These are phyloP conservation scores for Zaprionus camerounensis DNA, from an alignment of 1,140 invertebrate species.

Conservation along the genomic window DNA sequence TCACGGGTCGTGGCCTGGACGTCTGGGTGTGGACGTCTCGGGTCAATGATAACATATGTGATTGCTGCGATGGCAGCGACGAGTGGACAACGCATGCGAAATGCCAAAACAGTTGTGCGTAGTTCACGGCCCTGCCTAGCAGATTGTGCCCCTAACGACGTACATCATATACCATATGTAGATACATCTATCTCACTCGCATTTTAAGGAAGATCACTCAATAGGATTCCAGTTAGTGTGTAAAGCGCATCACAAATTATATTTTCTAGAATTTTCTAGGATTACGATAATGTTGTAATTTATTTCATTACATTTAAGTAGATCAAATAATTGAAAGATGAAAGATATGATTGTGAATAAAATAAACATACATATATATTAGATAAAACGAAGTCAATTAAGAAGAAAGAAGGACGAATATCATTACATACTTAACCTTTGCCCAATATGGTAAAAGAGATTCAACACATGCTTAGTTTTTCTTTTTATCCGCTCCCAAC, in stretches of 20 bases:
- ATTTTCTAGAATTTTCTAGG: slow-evolving; percentile 54
- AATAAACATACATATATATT: slow-evolving; percentile 6
- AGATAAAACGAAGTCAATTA: not conserved
- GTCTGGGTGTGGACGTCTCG: slow-evolving; percentile 86
- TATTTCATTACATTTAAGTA: slow-evolving; percentile 67
- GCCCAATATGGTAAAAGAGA: too few species aligned
- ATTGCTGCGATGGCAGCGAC: slow-evolving; percentile 94
- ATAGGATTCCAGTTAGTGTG: slow-evolving; percentile 53
- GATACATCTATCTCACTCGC: slow-evolving; percentile 38
- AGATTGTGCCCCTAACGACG: not conserved
- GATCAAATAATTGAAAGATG: slow-evolving; percentile 43
- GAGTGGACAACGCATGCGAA: slow-evolving; percentile 85
- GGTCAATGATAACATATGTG: slow-evolving; percentile 98
- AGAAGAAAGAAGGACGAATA: not conserved
- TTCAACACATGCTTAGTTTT: not conserved
- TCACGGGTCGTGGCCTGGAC: slow-evolving; percentile 77
- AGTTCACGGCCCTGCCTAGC: slow-evolving; percentile 37
- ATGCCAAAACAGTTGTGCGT: slow-evolving; percentile 74
- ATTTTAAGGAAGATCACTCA: slow-evolving; percentile 45
- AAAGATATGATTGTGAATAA: slow-evolving; percentile 1
- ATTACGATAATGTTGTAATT: slow-evolving; percentile 73
- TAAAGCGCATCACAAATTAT: slow-evolving; percentile 65
- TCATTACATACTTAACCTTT: too few species aligned
- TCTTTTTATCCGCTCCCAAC: not conserved
- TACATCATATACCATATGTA: not conserved